Base-by-base conservation (phyloP, 2,113 vertebrate species). In the Perca schrenkii region DNA sequence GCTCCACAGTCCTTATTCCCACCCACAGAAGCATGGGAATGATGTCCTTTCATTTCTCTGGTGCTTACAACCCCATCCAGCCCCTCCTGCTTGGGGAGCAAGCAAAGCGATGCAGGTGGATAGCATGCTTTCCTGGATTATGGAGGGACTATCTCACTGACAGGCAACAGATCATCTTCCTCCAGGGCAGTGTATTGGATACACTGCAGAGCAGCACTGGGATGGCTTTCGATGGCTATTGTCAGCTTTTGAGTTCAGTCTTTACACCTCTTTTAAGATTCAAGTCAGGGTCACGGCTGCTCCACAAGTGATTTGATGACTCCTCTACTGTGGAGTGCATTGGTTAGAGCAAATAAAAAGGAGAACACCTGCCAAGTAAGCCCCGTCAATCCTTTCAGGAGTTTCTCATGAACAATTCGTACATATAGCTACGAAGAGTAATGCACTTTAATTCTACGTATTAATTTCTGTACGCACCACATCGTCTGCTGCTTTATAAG, bases 251-350 rank as follows among this genome's bases (percentile, higher is more conserved):
- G 6, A 57, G 68, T 75, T 72, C 66, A 22, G 43, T 66, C 62
- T 82, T 67, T 46, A 77, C 72, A 57, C 43, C 50, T 77, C 65
- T 85, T 86, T 80, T 61, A 86, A 61, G 78, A 84, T 82, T 88
- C 53, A 70, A 74, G 46, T 77, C 74, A 34, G 62, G 77, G 83
- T 89, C 77, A 78, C 46, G 36, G 79, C 60, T 56, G 54, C 66
- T 83, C 57, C 58, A 60, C 25, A 3, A 64, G 34, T 71, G 77
- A 67, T 86, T 81, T 83, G 85, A 92, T 75, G 80, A 66, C 83
- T 79, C 65, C 66, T 71, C 68, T 46, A 56, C 71, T 82, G 60
- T 57, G 43, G 14, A 19, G 49, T 50, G 36, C 19, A 65, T 2
- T 78, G 79, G 74, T 89, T 65, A 74, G 64, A 60, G 57, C 63